Percentiles rank a stretch among this genome's conserved stretches.
These are phyloP conservation scores for Lepidurus arcticus DNA, from an alignment of 1,140 invertebrate species.

Conservation along the genomic window DNA sequence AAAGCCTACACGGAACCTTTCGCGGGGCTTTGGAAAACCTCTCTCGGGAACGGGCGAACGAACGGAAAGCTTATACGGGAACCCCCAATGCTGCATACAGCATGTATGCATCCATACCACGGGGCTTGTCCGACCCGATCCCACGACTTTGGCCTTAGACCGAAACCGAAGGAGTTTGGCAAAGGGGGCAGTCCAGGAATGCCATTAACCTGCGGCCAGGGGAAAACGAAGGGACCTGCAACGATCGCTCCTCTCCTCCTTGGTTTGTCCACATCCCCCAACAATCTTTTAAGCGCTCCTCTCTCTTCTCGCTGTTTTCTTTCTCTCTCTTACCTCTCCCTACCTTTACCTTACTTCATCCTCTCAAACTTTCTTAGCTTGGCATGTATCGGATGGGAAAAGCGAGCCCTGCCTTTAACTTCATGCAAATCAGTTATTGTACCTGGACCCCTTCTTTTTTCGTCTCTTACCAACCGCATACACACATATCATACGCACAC, in stretches of 20 bases:
- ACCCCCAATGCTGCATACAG: no score
- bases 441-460: neutral
- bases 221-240: neutral
- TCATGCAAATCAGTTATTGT: slow-evolving; percentile 15
- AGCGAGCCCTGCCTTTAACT: slow-evolving; percentile 8
- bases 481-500: neutral
- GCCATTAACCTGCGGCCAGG: slow-evolving; percentile 5
- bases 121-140: neutral
- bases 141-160: slow-evolving; percentile 9
- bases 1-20: no score
- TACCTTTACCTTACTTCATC: neutral
- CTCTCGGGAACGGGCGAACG: no score
- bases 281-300: neutral
- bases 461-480: neutral
- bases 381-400: slow-evolving; percentile 15
- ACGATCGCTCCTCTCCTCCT: neutral
- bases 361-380: neutral
- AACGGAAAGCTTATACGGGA: no score
- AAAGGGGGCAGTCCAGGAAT: slow-evolving; percentile 15
- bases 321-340: neutral
- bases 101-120: neutral
- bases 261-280: slow-evolving; percentile 14
- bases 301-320: neutral
- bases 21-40: no score
- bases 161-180: neutral